Evolutionary conservation across 1,140 invertebrate species (phyloP).

Genomic region (Drosophila nigromelanica): DNA sequence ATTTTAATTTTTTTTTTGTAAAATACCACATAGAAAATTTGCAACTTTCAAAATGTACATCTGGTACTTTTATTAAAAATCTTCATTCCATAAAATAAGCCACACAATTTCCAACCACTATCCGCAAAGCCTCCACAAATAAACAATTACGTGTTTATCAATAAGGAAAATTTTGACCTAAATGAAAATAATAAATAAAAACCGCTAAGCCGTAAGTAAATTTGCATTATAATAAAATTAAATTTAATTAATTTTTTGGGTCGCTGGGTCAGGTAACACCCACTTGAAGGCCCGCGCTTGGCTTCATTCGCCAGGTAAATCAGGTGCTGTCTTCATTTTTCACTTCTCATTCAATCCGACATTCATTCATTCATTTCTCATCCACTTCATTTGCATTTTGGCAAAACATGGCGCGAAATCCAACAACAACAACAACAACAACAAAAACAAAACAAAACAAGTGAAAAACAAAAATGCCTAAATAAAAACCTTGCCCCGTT

Average conservation of each 20-base stretch:
- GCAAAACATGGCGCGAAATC: constrained; percentile 47
- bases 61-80: too few species aligned
- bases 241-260: constrained; percentile 79
- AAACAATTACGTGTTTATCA: constrained; percentile 11
- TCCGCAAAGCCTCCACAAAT: constrained; percentile 5
- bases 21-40: too few species aligned
- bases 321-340: constrained; percentile 72
- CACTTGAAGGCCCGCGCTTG: constrained; percentile 5
- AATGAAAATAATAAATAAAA: constrained; percentile 13
- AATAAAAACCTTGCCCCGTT: constrained; percentile 47
- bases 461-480: constrained; percentile 40
- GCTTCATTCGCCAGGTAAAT: constrained; percentile 39
- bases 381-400: constrained; percentile 71
- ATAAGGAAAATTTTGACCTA: constrained; percentile 29
- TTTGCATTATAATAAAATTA: constrained; percentile 57
- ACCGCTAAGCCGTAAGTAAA: constrained; percentile 49
- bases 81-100: background rate
- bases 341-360: constrained; percentile 46
- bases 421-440: constrained; percentile 10
- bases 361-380: constrained; percentile 32
- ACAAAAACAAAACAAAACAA: constrained; percentile 30
- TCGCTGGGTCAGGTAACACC: constrained; percentile 57
- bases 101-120: constrained; percentile 14
- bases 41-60: too few species aligned
- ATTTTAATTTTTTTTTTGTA: too few species aligned